Base-by-base conservation (phyloP, 2,797 vertebrate species). In the Esox lucius region DNA sequence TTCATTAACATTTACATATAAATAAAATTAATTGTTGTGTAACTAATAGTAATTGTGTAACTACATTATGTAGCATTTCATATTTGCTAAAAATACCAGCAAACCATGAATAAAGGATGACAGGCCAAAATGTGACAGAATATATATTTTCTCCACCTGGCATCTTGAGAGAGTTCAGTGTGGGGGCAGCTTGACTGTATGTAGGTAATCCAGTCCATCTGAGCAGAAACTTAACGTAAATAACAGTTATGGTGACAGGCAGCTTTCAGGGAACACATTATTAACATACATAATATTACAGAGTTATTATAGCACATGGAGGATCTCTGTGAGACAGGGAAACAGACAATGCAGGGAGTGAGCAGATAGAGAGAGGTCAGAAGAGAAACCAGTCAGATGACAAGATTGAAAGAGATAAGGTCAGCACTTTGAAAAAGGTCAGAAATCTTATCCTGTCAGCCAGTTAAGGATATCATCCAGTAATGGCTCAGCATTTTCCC, bases 201-300 rank as follows among this genome's bases (percentile, higher is more conserved):
- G 77, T 77, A 69, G 46, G 31, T 84, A 85, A 83, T 85, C 75
- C 67, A 71, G 78, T 83, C 24, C 51, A 72, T 80, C 82, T 82
- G 83, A 78, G 73, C 78, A 76, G 62, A 81, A 74, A 72, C 67
- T 84, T 82, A 72, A 61, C 9, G 65, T 82, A 82, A 83, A 81
- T 76, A 79, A 78, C 80, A 83, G 74, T 71, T 74, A 76, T 67
- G 62, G 71, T 70, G 69, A 75, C 81, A 73, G 76, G 75, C 82
- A 75, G 75, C 71, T 72, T 78, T 76, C 64, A 68, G 73, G 81
- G 77, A 77, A 77, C 70, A 81, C 56, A 75, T 84, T 81, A 79
- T 83, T 84, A 73, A 65, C 73, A 73, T 77, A 64, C 24, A 28
- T 19, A 56, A 74, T 49, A 74, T 72, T 61, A 69, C 69, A 62